Base-by-base conservation (phyloP, 2,113 vertebrate species). In the Anoura caudifer region DNA sequence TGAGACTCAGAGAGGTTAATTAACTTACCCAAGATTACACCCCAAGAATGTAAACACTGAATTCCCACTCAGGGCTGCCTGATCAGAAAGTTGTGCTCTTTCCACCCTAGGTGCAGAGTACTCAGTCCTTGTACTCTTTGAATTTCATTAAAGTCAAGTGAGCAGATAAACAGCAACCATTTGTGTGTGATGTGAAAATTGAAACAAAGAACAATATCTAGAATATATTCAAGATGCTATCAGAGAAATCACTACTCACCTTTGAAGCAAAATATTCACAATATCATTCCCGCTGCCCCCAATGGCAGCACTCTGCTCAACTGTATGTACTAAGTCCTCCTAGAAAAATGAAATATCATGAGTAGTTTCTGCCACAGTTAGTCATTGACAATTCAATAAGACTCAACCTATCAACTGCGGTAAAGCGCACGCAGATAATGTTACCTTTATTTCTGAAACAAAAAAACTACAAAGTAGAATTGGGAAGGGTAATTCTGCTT, bases 261-360 rank as follows among this genome's bases (percentile, higher is more conserved):
- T 97, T 98, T 90, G 98, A 98, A 91, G 97, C 97, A 91, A 98
- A 98, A 0, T 98, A 98, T 11, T 98, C 99, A 99, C 97, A 99
- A 98, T 97, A 99, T 98, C n/a, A 99, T 96, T 92, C 99, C 99
- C 33, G 99, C 99, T 82, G 98, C 99, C 91, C 99, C 99, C 98
- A 99, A 81, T 36, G 38, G 99, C 99, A 0, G 99, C 99, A 12
- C 99, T 99, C 95, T 99, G 99, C 84, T 99, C 99, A 2, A 99
- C 98, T 50, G 99, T 99, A 73, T 98, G 98, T 81, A 99, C 98
- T 94, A 99, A 98, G 97, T 99, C 99, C 11, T 91, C 98, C 99
- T 99, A 97, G n/a, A 96, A 98, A 94, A 97, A 14, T 94, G 76
- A 94, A 89, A 54, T 4, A 15, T 4, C 67, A 94, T 31, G 70